Base-by-base conservation (phyloP, 2,113 vertebrate species). In the Okapia johnstoni region DNA sequence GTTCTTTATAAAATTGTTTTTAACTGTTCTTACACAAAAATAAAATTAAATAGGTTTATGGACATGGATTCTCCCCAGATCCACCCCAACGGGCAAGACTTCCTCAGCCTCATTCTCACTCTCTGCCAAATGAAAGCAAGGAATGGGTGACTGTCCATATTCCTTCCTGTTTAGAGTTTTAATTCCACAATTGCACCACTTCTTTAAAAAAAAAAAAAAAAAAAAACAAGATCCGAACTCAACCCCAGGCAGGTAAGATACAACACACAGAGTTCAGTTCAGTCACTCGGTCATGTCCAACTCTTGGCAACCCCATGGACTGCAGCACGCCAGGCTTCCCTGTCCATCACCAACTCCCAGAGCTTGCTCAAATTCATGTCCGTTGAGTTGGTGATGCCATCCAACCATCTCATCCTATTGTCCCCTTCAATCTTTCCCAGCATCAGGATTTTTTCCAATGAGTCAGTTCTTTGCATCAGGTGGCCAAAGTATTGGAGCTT, bases 391-490 rank as follows among this genome's bases (percentile, higher is more conserved):
- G 8, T 21, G 63, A 66, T 21, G 63, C 17, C 63, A 36, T 66
- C 33, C 33, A 36, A 5, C 8, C 63, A 36, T 70, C 17, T 70
- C n/a, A 70, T 36, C 17, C 63, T 70, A 4, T 36, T 36, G 63
- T 21, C 17, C n/a, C 17, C 63, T 21, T 70, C n/a, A 70, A 0
- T 21, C 17, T 70, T 70, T 70, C 17, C 17, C 17, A 70, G 17
- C 0, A 1, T 70, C 17, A 70, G 2, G n/a, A 21, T 21, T 11
- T n/a, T 63, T 70, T 36, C n/a, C 63, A 70, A 0, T 36, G 17
- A 11, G 2, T 70, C 63, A 70, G n/a, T 70, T 70, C n/a, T 70
- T 70, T 36, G 9, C 63, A 70, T 36, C n/a, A 70, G 17, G 4
- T 66, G 63, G 17, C 33, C 4, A 2, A 70, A 70, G 63, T 70